A percentile compares a stretch with the other conserved stretches of the same genome.
phyloP scores from a whole-genome alignment of 1,140 invertebrate species.

The Neodiprion pinetum region DNA sequence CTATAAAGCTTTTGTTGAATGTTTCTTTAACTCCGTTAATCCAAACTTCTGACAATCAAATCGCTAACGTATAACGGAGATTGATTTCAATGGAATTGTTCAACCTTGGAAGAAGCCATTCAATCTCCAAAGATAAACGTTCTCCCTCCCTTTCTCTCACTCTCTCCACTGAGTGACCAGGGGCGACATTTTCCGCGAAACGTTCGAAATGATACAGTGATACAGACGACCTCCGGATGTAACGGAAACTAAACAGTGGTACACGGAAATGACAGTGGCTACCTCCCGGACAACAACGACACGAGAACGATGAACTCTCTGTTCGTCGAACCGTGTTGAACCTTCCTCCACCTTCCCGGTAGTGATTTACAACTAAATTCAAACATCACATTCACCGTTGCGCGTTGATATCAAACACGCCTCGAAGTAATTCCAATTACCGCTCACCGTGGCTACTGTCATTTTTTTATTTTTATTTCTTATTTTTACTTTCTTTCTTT shows the following conservation, averaged over 20 bases:
- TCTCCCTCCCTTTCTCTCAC: not conserved
- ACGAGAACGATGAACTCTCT: not conserved
- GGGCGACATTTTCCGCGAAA: constrained; percentile 18
- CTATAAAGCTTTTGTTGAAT: not conserved
- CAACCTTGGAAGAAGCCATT: too few relatives aligned
- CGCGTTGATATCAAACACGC: not conserved
- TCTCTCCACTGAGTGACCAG: not conserved
- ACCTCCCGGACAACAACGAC: not conserved
- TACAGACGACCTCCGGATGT: constrained; percentile 45
- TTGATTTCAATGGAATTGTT: not conserved
- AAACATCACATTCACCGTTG: not conserved
- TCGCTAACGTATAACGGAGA: not conserved
- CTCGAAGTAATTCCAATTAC: not conserved
- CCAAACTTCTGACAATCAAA: not conserved
- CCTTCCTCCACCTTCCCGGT: not conserved
- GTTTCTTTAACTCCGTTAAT: constrained; percentile 3
- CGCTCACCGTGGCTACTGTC: not conserved
- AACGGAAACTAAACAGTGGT: constrained; percentile 55
- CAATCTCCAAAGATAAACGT: too few relatives aligned
- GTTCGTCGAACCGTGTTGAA: not conserved
- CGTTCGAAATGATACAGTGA: constrained; percentile 39
- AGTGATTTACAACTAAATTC: not conserved
- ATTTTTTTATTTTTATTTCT: too few relatives aligned
- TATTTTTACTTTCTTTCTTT: too few relatives aligned
- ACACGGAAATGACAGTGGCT: constrained; percentile 49